Conservation (phyloP, 1,140 invertebrate species). For the Hetaerina americana region DNA sequence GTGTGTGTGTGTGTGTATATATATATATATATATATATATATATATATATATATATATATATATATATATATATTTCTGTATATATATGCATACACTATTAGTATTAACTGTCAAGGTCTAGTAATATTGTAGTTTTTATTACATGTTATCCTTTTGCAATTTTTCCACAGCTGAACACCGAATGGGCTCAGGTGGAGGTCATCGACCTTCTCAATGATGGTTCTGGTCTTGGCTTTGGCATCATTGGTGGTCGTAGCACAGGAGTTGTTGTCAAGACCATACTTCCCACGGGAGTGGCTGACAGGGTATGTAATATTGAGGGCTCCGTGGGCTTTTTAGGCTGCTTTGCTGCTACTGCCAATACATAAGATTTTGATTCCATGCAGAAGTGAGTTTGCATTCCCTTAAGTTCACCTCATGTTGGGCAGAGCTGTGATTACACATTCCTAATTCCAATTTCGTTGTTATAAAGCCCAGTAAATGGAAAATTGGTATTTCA, state of each 20-base stretch:
- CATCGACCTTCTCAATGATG: constrained; percentile 90
- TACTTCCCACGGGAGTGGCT: constrained; percentile 80
- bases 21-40: too few relatives aligned
- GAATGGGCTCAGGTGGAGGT: constrained; percentile 95
- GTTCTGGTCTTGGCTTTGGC: constrained; percentile 89
- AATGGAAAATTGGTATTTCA: too few relatives aligned
- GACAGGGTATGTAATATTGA: constrained; percentile 54
- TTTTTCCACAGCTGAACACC: constrained; percentile 64
- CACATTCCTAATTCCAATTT: too few relatives aligned
- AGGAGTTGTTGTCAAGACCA: constrained; percentile 93
- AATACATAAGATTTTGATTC: too few relatives aligned
- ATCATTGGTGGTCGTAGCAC: constrained; percentile 89
- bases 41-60: neutral
- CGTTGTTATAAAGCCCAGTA: too few relatives aligned
- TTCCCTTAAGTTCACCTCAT: too few relatives aligned
- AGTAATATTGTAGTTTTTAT: neutral
- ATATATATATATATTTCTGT: too few relatives aligned
- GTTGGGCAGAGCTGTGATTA: too few relatives aligned
- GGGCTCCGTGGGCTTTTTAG: neutral
- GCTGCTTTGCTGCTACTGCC: neutral
- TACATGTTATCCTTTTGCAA: constrained; percentile 20
- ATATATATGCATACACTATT: neutral
- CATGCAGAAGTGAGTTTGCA: too few relatives aligned
- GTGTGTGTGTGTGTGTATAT: too few relatives aligned
- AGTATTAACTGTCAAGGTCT: neutral